Conservation (phyloP, 2,797 vertebrate genomes). For the Bucorvus abyssinicus region DNA sequence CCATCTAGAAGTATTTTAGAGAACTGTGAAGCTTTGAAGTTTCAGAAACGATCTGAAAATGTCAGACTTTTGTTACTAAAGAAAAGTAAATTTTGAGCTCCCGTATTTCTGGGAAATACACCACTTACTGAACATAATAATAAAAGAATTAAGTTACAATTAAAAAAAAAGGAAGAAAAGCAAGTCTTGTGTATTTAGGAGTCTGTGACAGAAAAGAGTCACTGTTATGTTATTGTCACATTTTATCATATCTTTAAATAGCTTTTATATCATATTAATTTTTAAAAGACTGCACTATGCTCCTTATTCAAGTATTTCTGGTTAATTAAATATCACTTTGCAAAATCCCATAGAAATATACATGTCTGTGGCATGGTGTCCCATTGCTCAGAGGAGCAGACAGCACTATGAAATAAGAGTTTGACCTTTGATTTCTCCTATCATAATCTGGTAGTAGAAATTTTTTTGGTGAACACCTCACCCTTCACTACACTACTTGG, state of each 20-base stretch:
- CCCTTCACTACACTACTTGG: fast-evolving
- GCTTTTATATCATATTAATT: not conserved
- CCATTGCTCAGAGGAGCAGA: not conserved
- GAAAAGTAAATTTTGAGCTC: not conserved
- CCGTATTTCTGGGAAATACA: not conserved
- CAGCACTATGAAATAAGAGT: not conserved
- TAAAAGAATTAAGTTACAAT: not conserved
- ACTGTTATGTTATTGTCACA: fast-evolving
- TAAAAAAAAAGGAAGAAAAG: not conserved
- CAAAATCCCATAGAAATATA: not conserved
- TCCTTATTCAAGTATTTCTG: not conserved
- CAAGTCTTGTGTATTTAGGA: not conserved
- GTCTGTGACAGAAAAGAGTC: not conserved
- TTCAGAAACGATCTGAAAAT: not conserved
- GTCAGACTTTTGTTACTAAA: not conserved
- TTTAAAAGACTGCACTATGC: not conserved
- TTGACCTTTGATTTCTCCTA: not conserved
- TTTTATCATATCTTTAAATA: not conserved
- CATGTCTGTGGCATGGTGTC: not conserved
- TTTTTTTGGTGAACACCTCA: not conserved
- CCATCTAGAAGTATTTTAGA: not conserved
- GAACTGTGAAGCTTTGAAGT: not conserved
- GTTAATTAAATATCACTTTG: not conserved
- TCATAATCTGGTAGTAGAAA: not conserved
- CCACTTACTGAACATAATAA: not conserved